Conservation (phyloP, 1,140 invertebrate species). For the Mya arenaria region DNA sequence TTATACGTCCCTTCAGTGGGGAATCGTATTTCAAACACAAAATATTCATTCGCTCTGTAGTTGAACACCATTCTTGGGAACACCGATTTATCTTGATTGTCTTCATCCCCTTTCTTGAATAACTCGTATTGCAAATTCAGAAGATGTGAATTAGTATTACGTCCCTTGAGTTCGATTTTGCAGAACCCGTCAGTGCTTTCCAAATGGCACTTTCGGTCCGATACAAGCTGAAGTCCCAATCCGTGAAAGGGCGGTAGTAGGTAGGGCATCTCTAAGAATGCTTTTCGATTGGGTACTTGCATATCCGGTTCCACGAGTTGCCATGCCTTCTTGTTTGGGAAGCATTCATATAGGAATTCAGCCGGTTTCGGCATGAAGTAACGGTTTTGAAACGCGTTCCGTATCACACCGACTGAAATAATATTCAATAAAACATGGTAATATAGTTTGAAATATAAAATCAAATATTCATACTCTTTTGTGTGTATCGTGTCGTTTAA, state of each 20-base stretch:
- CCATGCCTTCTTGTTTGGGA: constrained; percentile 52
- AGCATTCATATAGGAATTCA: constrained; percentile 58
- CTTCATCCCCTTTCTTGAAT: constrained; percentile 18
- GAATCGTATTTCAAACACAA: constrained; percentile 55
- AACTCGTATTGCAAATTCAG: constrained; percentile 54
- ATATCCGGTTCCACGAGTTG: constrained; percentile 33
- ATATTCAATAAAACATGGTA: no score
- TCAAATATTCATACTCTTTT: no score
- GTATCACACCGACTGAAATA: constrained; percentile 18
- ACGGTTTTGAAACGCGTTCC: constrained; percentile 58
- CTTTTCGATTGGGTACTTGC: background rate
- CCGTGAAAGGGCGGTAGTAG: constrained; percentile 58
- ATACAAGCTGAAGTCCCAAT: constrained; percentile 44
- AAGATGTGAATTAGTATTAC: constrained; percentile 40
- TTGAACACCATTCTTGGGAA: constrained; percentile 60
- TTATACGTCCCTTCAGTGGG: constrained; percentile 56
- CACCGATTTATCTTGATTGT: background rate
- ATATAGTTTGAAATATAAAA: no score
- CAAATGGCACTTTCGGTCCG: constrained; percentile 41
- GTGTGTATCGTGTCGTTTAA: no score
- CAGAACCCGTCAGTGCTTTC: constrained; percentile 17
- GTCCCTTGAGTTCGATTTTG: constrained; percentile 46
- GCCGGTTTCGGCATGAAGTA: constrained; percentile 61
- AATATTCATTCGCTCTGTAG: constrained; percentile 48
- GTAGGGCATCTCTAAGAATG: constrained; percentile 52